phyloP scores from a whole-genome alignment of 2,113 vertebrate genomes.

The Phaethon lepturus region DNA sequence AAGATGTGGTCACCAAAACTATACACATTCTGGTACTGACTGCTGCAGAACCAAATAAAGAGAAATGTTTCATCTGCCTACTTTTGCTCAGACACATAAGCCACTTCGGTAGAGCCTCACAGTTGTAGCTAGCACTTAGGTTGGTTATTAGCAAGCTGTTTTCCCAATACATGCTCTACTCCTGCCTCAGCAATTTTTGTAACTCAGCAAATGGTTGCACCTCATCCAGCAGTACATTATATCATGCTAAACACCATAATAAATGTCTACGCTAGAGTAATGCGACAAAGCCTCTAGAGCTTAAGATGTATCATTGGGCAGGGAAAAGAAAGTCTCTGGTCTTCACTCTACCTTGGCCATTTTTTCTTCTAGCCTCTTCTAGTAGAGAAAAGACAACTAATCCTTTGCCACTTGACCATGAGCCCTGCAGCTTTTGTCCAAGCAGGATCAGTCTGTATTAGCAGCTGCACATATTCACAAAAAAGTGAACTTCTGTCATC shows the following conservation, averaged over 20 bases:
- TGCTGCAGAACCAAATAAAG: background rate
- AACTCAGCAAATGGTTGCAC: background rate
- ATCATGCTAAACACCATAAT: background rate
- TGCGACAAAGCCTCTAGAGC: background rate
- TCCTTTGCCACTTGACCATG: background rate
- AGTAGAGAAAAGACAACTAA: background rate
- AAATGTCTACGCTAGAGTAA: background rate
- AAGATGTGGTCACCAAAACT: background rate
- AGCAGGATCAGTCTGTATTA: background rate
- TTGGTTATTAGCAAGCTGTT: background rate
- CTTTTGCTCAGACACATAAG: background rate
- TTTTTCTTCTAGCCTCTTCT: background rate
- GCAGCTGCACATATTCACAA: background rate
- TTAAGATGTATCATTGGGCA: background rate
- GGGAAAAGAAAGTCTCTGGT: background rate
- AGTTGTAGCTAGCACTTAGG: background rate
- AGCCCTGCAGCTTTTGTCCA: background rate
- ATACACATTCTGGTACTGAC: background rate
- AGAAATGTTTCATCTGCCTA: background rate
- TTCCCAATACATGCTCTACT: background rate
- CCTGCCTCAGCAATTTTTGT: background rate
- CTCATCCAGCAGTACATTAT: background rate
- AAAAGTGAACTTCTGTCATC: background rate
- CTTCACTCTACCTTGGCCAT: background rate
- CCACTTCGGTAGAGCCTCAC: background rate